Base-by-base conservation (phyloP, 2,888 invertebrate genomes). In the Plutella xylostella region DNA sequence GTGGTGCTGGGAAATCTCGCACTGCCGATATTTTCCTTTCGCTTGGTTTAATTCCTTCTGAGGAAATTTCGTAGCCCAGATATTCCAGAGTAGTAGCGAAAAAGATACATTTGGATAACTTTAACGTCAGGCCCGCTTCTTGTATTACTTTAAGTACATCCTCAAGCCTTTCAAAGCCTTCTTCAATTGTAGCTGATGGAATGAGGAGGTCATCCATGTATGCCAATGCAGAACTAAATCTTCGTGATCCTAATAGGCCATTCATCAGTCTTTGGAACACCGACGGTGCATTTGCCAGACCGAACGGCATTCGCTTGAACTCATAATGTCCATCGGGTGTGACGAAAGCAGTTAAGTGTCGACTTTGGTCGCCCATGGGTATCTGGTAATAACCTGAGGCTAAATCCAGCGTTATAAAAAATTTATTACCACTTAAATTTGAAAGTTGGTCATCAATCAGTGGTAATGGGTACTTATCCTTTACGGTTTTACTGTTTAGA, bases 401-500 rank as follows among this genome's bases (percentile, higher is more conserved):
- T 19, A 37, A 14, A 15, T 41, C 41, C 12, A 41, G 18, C 4
- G 17, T 41, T 30, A 17, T 41, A 28, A 41, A 41, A 4, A 33
- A 31, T 9, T n/a, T 19, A 19, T 33, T 42, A 9, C 33, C 33
- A 33, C 42, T 33, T 3, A 42, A 17, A 20, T 42, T 42, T 31
- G 33, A 17, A 19, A 42, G 19, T 42, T 42, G 42, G 15, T 42
- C 34, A 9, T 42, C 42, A 12, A 42, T 42, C 3, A 42, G 14
- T 11, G 43, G 35, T 18, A 43, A 15, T 15, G 43, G 35, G 18
- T 17, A 43, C 17, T 25, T 34, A 17, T 43, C 43, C 19, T 42
- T 42, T 4, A 41, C 30, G 5, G 41, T 41, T 28, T 28, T 41
- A 18, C 17, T 46, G 47, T 51, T 51, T 40, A 42, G 46, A 43